Base-by-base conservation (phyloP, 2,888 invertebrate species). In the Agonopterix alstromeriana region DNA sequence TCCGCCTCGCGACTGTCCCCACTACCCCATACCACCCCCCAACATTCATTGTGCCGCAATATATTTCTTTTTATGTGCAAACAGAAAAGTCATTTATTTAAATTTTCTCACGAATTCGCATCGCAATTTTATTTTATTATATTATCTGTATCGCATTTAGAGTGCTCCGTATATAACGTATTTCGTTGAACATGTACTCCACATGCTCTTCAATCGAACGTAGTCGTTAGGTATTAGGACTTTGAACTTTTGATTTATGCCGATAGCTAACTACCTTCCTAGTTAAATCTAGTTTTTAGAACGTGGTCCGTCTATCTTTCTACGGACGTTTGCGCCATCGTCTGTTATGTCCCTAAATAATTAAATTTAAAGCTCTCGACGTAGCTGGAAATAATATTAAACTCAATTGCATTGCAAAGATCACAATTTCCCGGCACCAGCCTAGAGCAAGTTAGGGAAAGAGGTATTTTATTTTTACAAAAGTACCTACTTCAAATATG, bases 1-100 rank as follows among this genome's bases (percentile, higher is more conserved):
- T 65, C 70, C 82, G 70, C 81, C 78, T 67, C 78, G 68, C 82
- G 75, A 73, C 73, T 74, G 72, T 73, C 79, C 79, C 81, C 82
- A 70, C 75, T 61, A n/a, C 70, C 78, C 82, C 74, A 73, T 61
- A 64, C 73, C 72, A 72, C 73, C 86, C 76, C 79, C 83, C 82
- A 78, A 85, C 87, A 88, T 86, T 86, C 87, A 87, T 87, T 87
- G 87, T 86, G 87, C 88, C 87, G 87, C 87, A 88, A 88, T 88
- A 88, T 88, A 88, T 87, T 88, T 88, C 86, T 87, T 88, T 88
- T 88, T 88, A 88, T 88, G 88, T 88, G 87, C 87, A 88, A 88
- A 88, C 87, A 87, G 87, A 88, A 87, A 87, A 87, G 87, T 86
- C 86, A 87, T 87, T 87, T 88, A 87, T 88, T 87, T 87, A 88